Evolutionary conservation across 2,888 invertebrate species (phyloP).

Genomic region (Lochmaea capreae): DNA sequence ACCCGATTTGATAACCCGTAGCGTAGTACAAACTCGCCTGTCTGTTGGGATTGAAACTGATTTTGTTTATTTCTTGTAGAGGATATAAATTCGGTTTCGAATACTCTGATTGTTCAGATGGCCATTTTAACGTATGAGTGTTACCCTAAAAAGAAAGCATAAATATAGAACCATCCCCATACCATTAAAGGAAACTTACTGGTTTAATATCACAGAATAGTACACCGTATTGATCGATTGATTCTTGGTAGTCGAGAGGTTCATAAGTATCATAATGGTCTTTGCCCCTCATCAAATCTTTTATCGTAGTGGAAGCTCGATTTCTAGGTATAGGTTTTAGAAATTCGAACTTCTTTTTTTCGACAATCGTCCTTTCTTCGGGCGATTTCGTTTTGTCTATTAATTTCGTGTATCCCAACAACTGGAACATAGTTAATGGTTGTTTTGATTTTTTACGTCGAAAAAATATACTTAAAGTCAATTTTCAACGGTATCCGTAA

Average conservation of each 20-base stretch:
- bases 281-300: neutral
- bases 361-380: constrained; percentile 45
- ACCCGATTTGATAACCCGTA: constrained; percentile 66
- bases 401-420: constrained; percentile 55
- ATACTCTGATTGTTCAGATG: constrained; percentile 30
- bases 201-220: constrained; percentile 61
- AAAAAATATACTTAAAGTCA: too few relatives aligned
- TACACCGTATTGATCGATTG: constrained; percentile 67
- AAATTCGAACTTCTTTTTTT: constrained; percentile 41
- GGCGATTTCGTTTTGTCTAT: constrained; percentile 51
- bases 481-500: too few relatives aligned
- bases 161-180: too few relatives aligned
- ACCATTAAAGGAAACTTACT: constrained; percentile 47
- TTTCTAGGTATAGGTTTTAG: constrained; percentile 17
- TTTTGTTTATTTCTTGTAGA: constrained; percentile 59
- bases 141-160: constrained; percentile 36
- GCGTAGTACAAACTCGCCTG: constrained; percentile 64
- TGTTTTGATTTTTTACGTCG: too few relatives aligned
- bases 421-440: constrained; percentile 50
- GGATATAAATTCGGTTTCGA: constrained; percentile 57
- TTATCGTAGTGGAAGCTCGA: neutral
- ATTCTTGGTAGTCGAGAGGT: constrained; percentile 67
- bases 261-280: constrained; percentile 55
- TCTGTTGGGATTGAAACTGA: constrained; percentile 66
- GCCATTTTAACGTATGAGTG: constrained; percentile 28